Evolutionary conservation across 2,113 vertebrate species (phyloP), one percentile per base, ranked within the genome.

Genomic region (Syngnathus typhle): DNA sequence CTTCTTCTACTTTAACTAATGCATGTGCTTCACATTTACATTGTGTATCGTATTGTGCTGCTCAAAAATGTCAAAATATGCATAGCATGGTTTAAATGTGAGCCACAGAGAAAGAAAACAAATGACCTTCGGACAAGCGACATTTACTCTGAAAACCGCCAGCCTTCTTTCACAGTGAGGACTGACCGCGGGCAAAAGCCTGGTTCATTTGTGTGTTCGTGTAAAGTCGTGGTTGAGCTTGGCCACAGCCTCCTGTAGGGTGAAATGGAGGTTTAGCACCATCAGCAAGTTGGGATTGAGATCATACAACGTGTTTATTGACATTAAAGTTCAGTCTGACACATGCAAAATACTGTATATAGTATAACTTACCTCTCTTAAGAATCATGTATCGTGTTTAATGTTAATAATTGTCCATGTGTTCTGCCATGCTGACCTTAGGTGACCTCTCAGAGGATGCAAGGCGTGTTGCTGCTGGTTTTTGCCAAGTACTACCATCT

Each of bases 381-480:
- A 60, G 15, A 66, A 58, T 64, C 6, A 76, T 75, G 63, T 44
- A 74, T 76, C 84, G 5, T 27, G 1, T 5, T 16, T 36, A 32
- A 0, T 58, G 1, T n/a, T 70, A 5, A 13, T 74, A 39, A 61
- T 5, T 61, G 37, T 13, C 59, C 10, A 10, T 58, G 23, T 32
- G 27, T 32, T 60, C 37, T 60, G 16, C 39, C 41, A 27, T 27
- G 12, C 65, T 64, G 47, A 60, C 65, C 59, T 66, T 52, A 99
- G 97, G 94, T 98, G 80, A 95, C 94, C 23, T 98, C 95, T 0
- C 94, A 98, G 80, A 84, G 97, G 74, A 98, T 99, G 96, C 97
- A 99, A 80, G 95, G 97, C 0, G 89, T 95, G 75, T 88, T 98
- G 51, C 87, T 99, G 23, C 88, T 99, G 75, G 89, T 98, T 43